Conservation (phyloP, 2,888 invertebrate species). For the Oxyscelio sp. region DNA sequence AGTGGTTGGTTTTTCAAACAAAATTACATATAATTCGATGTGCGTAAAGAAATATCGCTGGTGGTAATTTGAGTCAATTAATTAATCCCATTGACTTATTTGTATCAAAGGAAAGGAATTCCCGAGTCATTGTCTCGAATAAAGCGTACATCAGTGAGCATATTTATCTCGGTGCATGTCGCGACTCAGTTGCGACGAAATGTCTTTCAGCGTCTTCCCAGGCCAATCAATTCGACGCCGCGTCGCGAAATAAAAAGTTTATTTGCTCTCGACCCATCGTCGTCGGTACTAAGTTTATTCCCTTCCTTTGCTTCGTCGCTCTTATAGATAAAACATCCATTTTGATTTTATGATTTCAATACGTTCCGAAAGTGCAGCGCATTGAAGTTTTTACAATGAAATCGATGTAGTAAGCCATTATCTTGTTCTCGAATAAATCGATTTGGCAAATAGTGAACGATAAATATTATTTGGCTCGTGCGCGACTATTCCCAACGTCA, state of each 20-base stretch:
- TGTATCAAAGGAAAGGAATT: background rate
- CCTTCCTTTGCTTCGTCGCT: constrained; percentile 33
- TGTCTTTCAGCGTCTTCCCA: constrained; percentile 39
- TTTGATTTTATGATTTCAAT: constrained; percentile 64
- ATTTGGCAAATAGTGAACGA: constrained; percentile 48
- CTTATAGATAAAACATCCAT: constrained; percentile 59
- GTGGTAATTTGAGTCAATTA: too few species aligned
- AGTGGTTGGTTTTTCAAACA: too few species aligned
- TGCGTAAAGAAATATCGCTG: too few species aligned
- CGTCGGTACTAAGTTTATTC: constrained; percentile 32
- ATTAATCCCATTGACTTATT: background rate
- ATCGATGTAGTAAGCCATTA: constrained; percentile 55
- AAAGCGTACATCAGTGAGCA: background rate
- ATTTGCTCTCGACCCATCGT: constrained; percentile 54
- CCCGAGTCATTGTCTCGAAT: background rate
- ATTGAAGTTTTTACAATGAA: constrained; percentile 55
- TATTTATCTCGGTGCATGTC: constrained; percentile 25
- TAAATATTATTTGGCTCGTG: too few species aligned
- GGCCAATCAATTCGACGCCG: constrained; percentile 53
- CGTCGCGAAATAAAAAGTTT: constrained; percentile 55
- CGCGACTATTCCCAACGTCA: too few species aligned
- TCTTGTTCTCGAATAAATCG: constrained; percentile 54
- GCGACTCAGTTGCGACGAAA: constrained; percentile 25
- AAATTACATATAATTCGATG: too few species aligned
- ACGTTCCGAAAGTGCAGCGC: constrained; percentile 53